Percentiles rank a stretch among this genome's conserved stretches.
phyloP scores from a whole-genome alignment of 1,140 invertebrate genomes.

The Hormaphis cornu region DNA sequence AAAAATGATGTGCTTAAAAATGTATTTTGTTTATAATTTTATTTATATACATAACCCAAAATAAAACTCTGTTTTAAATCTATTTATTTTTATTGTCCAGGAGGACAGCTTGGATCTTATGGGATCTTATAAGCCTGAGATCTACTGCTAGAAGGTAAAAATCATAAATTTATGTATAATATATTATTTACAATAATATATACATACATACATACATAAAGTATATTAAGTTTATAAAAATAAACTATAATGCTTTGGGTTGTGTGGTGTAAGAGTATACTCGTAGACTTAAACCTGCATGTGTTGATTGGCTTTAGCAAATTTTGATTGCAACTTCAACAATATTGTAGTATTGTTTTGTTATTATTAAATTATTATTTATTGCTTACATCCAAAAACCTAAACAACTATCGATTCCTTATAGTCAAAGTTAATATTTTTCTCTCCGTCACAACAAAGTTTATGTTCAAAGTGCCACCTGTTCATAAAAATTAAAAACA shows the following conservation, averaged over 20 bases:
- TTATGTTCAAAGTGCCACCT: too few relatives aligned
- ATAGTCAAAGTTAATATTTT: background rate
- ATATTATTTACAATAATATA: constrained; percentile 6
- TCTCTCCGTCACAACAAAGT: too few relatives aligned
- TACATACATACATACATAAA: constrained; percentile 36
- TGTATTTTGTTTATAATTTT: constrained; percentile 3
- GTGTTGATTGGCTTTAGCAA: background rate
- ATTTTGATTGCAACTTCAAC: background rate
- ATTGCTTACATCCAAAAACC: too few relatives aligned
- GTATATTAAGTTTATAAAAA: background rate
- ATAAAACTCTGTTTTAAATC: constrained; percentile 5
- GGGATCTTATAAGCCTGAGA: constrained; percentile 73
- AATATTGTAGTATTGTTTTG: too few relatives aligned
- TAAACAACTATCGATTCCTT: too few relatives aligned
- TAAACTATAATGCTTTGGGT: background rate
- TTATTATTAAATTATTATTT: background rate
- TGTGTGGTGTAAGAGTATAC: constrained; percentile 10
- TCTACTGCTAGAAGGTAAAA: constrained; percentile 69
- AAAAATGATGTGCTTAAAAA: constrained; percentile 1
- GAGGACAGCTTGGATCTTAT: constrained; percentile 73
- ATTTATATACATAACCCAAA: constrained; percentile 14
- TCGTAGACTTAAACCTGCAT: background rate
- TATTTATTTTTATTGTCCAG: constrained; percentile 42
- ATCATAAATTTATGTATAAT: background rate
- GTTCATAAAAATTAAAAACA: too few relatives aligned